Percentiles rank a stretch among this genome's conserved stretches.
phyloP scores from a whole-genome alignment of 2,888 invertebrate genomes.

The Dynastes grantii region DNA sequence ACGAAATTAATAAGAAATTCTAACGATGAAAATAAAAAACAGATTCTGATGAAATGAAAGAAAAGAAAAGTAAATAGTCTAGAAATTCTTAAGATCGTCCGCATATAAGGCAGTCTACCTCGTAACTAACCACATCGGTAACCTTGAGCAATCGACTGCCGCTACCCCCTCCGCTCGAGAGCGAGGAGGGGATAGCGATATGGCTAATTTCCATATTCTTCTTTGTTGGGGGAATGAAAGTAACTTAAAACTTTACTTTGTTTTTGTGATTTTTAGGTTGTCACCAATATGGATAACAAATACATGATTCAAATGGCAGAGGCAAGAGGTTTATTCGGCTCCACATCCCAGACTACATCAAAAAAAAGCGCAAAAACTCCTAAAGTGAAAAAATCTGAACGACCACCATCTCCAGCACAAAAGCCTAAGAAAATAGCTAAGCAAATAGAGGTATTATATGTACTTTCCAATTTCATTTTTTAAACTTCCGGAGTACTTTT shows the following conservation, averaged over 20 bases:
- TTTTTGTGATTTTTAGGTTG: constrained; percentile 71
- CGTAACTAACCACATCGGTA: too few relatives aligned
- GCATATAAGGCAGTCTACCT: too few relatives aligned
- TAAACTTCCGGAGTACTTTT: not conserved
- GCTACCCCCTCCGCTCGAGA: too few relatives aligned
- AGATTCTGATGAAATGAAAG: too few relatives aligned
- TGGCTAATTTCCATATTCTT: too few relatives aligned
- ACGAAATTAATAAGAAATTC: too few relatives aligned
- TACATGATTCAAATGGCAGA: constrained; percentile 90
- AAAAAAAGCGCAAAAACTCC: constrained; percentile 67
- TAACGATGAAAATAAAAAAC: too few relatives aligned
- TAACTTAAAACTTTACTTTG: not conserved
- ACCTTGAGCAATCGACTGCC: too few relatives aligned
- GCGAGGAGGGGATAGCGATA: too few relatives aligned
- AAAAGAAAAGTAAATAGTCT: too few relatives aligned
- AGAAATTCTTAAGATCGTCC: too few relatives aligned
- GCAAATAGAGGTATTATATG: constrained; percentile 63
- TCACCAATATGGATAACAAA: constrained; percentile 85
- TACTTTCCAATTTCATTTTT: not conserved
- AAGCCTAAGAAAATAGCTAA: constrained; percentile 62
- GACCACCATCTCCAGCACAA: constrained; percentile 57
- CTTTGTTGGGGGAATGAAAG: too few relatives aligned
- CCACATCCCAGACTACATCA: constrained; percentile 64
- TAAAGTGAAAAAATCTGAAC: constrained; percentile 67
- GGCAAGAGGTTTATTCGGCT: constrained; percentile 82